Conservation (phyloP, 2,797 vertebrate species). For the Microchirus variegatus region DNA sequence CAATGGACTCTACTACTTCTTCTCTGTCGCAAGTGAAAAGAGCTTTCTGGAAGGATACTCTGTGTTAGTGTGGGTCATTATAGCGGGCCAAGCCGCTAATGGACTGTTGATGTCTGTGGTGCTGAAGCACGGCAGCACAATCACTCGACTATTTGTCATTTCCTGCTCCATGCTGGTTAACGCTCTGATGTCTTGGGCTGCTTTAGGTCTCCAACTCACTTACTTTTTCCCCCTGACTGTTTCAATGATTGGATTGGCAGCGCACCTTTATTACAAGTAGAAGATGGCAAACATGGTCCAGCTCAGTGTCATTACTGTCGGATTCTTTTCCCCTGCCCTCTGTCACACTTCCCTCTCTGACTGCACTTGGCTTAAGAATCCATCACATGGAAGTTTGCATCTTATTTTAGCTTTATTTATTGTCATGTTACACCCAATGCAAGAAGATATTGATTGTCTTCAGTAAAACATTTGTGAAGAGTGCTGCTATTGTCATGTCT, state of each 20-base stretch:
- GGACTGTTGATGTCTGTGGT: conserved; percentile 94
- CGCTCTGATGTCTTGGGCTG: conserved; percentile 84
- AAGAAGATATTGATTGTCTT: conserved; percentile 11
- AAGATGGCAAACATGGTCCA: background rate
- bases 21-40: conserved; percentile 50
- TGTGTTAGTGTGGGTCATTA: conserved; percentile 79
- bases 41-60: conserved; percentile 90
- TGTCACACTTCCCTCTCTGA: conserved; percentile 28
- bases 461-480: conserved; percentile 26
- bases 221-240: conserved; percentile 85
- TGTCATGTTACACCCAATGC: conserved; percentile 6
- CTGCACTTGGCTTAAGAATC: conserved; percentile 10
- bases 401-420: conserved; percentile 7
- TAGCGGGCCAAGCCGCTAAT: conserved; percentile 89
- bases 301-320: background rate
- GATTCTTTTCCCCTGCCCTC: conserved; percentile 30
- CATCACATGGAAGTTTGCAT: background rate
- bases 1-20: conserved; percentile 81
- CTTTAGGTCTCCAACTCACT: conserved; percentile 89
- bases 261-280: conserved; percentile 88
- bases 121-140: conserved; percentile 94
- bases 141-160: conserved; percentile 94
- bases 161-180: conserved; percentile 94
- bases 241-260: conserved; percentile 85
- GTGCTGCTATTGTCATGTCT: conserved; percentile 34